phyloP scores from a whole-genome alignment of 2,888 invertebrate genomes.

The Leistus spinibarbis region DNA sequence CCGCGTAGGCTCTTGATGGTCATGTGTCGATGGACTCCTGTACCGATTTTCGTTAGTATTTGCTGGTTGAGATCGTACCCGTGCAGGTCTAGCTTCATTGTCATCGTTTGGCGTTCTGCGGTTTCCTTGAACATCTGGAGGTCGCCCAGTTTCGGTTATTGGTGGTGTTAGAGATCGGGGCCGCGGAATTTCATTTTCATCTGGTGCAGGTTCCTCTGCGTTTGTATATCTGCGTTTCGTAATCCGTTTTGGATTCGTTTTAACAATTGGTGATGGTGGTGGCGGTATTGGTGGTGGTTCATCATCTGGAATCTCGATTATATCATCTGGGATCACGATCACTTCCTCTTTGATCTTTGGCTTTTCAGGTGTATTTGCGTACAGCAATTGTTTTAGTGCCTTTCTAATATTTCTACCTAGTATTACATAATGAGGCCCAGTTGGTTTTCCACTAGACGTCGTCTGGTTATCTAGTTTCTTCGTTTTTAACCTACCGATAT shows the following conservation, averaged over 20 bases:
- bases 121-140: not conserved
- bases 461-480: too few relatives aligned
- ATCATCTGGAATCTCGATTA: not conserved
- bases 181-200: not conserved
- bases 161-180: too few relatives aligned
- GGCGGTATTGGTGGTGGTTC: not conserved
- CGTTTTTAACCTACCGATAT: too few relatives aligned
- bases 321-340: not conserved
- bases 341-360: not conserved
- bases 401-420: not conserved
- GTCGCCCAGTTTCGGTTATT: too few relatives aligned
- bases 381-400: not conserved
- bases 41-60: too few relatives aligned
- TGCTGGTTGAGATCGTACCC: not conserved
- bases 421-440: too few relatives aligned
- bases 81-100: not conserved
- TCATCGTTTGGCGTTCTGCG: not conserved
- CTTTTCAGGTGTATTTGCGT: not conserved
- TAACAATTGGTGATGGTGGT: not conserved
- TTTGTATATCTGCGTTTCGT: not conserved
- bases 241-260: not conserved
- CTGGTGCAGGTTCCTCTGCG: not conserved
- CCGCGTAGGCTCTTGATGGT: too few relatives aligned
- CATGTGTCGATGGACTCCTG: too few relatives aligned
- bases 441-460: too few relatives aligned